phyloP scores from a whole-genome alignment of 2,797 vertebrate genomes.

The Parambassis ranga region DNA sequence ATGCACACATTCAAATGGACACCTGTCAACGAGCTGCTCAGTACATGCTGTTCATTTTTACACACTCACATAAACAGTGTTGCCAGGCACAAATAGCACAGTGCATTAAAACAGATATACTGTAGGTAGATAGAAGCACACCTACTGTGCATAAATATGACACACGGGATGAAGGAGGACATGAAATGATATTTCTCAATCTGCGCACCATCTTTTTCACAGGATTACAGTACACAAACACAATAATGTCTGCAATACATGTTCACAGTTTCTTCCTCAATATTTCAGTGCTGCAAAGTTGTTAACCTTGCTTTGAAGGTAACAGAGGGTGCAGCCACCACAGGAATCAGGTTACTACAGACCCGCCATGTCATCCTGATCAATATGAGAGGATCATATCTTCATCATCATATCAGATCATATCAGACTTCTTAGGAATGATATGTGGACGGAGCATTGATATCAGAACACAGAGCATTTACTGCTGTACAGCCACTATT shows the following conservation, averaged over 20 bases:
- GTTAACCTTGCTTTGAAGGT: neutral
- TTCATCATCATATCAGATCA: too few species aligned
- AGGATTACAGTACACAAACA: neutral
- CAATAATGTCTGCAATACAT: neutral
- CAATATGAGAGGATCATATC: constrained; percentile 25
- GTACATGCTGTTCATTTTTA: constrained; percentile 16
- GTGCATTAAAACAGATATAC: neutral
- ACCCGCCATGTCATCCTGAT: constrained; percentile 28
- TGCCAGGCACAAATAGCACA: neutral
- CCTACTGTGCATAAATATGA: neutral
- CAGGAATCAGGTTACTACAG: constrained; percentile 24
- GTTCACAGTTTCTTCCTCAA: neutral
- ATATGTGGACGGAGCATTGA: neutral
- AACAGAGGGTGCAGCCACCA: neutral
- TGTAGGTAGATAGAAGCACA: neutral
- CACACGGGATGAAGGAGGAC: neutral
- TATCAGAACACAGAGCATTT: constrained; percentile 2
- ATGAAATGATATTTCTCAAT: neutral
- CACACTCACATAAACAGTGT: neutral
- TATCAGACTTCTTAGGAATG: constrained; percentile 16
- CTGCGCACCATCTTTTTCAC: too few species aligned
- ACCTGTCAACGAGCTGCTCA: constrained; percentile 44
- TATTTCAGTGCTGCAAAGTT: neutral
- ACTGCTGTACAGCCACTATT: too few species aligned
- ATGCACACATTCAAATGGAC: constrained; percentile 43